phyloP scores from a whole-genome alignment of 1,140 invertebrate species.

The Aphis gossypii region DNA sequence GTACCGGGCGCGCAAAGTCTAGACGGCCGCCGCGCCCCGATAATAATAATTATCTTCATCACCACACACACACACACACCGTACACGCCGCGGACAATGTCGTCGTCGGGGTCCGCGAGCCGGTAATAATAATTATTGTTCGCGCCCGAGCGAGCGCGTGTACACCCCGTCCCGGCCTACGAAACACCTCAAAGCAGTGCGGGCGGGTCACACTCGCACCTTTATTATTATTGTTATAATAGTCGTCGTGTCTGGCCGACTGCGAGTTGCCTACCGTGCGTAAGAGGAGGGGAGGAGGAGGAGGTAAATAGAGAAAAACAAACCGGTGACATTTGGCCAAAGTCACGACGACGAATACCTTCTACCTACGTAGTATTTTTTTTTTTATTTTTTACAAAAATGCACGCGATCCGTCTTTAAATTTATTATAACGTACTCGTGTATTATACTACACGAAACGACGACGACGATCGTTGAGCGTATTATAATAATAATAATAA shows the following conservation, averaged over 20 bases:
- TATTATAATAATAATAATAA: not conserved
- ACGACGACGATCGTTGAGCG: not conserved
- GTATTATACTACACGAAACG: not conserved
- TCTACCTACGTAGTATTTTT: not conserved
- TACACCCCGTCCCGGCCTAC: not conserved
- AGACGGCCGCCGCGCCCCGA: slow-evolving; percentile 33
- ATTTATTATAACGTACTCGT: not conserved
- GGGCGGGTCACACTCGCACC: not conserved
- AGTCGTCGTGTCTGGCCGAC: not conserved
- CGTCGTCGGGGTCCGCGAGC: not conserved
- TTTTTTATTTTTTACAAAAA: not conserved
- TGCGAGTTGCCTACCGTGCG: not conserved
- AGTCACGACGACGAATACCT: not conserved
- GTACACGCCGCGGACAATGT: not conserved
- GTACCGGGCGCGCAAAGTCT: slow-evolving; percentile 30
- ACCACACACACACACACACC: too few species aligned
- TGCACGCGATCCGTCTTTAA: not conserved
- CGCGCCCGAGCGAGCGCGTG: not conserved
- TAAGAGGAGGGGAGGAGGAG: not conserved
- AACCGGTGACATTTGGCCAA: not conserved
- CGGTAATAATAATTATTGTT: slow-evolving; percentile 27
- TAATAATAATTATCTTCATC: slow-evolving; percentile 21
- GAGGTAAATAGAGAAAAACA: not conserved
- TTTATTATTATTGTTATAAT: not conserved
- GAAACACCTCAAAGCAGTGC: too few species aligned